Base-by-base conservation (phyloP, 2,797 vertebrate species). In the Clarias pachynema region DNA sequence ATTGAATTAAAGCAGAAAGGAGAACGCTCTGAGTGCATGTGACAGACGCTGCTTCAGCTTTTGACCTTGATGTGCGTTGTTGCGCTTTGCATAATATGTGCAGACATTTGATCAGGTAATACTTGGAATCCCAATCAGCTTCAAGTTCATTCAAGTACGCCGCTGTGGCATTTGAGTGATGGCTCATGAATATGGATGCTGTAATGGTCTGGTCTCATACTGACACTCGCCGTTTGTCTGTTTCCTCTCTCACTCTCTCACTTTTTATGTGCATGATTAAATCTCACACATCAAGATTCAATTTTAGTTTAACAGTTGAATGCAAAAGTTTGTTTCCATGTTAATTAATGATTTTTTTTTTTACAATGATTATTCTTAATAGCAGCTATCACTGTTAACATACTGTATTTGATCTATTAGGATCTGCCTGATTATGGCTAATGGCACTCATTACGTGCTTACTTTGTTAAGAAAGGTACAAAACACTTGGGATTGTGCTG, bases 171-270 rank as follows among this genome's bases (percentile, higher is more conserved):
- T 78, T n/a, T 81, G 75, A 74, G 83, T 84, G 83, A 88, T 83
- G 75, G 68, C 53, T 78, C 49, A 89, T 82, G 65, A 86, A 90
- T 74, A 87, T 81, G 53, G 86, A 88, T 86, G 65, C 59, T 4
- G 69, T 18, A 78, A 62, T 22, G 2, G 73, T 62, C 74, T 60
- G 29, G 4, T 18, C 72, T 77, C 68, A 49, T 18, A 5, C n/a
- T 34, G 63, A 75, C 49, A 75, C 73, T 59, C 31, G 0, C 9
- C 63, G 16, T 66, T 73, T 56, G n/a, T 44, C 44, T 57, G 49
- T 75, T 81, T 60, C 60, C 81, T n/a, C 66, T 56, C 68, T 83
- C 62, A 37, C 57, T 4, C 15, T 18, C 68, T 86, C 79, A 62
- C 83, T 69, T 49, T 4, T 20, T 15, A 20, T 14, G 10, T 5